Evolutionary conservation across 2,113 vertebrate genomes (phyloP).

Genomic region (Papio anubis): DNA sequence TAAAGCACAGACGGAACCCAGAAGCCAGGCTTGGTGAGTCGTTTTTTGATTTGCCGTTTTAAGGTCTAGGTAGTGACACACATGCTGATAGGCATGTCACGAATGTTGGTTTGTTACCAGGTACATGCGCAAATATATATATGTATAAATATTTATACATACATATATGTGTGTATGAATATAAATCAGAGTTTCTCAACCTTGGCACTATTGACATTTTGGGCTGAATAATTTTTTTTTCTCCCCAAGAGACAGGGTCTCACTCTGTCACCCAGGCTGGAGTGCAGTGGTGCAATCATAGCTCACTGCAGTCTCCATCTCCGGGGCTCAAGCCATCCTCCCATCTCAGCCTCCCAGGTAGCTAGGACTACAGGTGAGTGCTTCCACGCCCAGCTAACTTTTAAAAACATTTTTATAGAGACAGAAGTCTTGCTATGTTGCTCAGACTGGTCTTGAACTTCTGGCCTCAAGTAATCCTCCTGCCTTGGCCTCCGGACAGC

Average conservation of each 20-base stretch:
- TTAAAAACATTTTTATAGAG: background rate
- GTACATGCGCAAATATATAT: background rate
- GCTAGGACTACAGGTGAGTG: background rate
- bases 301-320: background rate
- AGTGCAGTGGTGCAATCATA: background rate
- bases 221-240: background rate
- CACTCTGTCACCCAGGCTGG: background rate
- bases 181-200: background rate
- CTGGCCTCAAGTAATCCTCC: background rate
- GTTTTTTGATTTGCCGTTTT: background rate
- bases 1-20: background rate
- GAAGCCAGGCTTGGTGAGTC: background rate
- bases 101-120: background rate
- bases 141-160: too few relatives aligned
- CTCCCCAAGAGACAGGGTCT: background rate
- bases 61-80: background rate
- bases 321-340: background rate
- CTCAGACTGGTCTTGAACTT: background rate
- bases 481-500: background rate
- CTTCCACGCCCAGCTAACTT: background rate
- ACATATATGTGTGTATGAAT: accelerated
- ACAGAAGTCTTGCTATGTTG: background rate
- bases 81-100: accelerated
- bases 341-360: background rate
- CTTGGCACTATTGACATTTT: background rate